Percentiles rank a stretch among this genome's conserved stretches.
phyloP scores from a whole-genome alignment of 1,140 invertebrate species.

The Rhagoletis zephyria region DNA sequence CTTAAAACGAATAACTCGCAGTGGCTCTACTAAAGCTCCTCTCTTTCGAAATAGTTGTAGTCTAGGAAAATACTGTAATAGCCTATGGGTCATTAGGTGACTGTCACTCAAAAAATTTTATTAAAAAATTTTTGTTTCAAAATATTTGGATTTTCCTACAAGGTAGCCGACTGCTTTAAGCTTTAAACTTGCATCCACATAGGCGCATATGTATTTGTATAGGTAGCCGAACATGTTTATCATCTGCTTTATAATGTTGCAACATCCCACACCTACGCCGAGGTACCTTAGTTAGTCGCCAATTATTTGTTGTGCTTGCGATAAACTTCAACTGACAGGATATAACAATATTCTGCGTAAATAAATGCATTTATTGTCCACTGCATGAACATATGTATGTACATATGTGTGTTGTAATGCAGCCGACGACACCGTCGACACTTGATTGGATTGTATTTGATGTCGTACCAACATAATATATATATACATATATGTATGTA shows the following conservation, averaged over 20 bases:
- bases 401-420: no score
- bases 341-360: conserved; percentile 41
- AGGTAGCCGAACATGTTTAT: not conserved
- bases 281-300: not conserved
- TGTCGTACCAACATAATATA: not conserved
- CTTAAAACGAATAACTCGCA: no score
- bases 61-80: no score
- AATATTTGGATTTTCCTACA: not conserved
- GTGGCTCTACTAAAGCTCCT: no score
- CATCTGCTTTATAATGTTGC: conserved; percentile 25
- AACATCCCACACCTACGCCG: not conserved
- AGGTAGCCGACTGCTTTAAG: not conserved
- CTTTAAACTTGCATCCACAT: not conserved
- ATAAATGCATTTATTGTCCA: conserved; percentile 14
- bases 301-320: not conserved
- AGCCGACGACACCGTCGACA: not conserved
- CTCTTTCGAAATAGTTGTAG: no score
- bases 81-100: no score
- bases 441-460: conserved; percentile 24
- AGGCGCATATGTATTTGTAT: not conserved
- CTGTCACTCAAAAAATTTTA: no score
- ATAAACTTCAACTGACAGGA: conserved; percentile 24
- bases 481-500: not conserved
- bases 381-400: no score
- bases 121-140: no score